A percentile compares a stretch with the other conserved stretches of the same genome.
These are phyloP conservation scores for Genyomyrus donnyi DNA, from an alignment of 2,113 vertebrate species.

Conservation along the genomic window DNA sequence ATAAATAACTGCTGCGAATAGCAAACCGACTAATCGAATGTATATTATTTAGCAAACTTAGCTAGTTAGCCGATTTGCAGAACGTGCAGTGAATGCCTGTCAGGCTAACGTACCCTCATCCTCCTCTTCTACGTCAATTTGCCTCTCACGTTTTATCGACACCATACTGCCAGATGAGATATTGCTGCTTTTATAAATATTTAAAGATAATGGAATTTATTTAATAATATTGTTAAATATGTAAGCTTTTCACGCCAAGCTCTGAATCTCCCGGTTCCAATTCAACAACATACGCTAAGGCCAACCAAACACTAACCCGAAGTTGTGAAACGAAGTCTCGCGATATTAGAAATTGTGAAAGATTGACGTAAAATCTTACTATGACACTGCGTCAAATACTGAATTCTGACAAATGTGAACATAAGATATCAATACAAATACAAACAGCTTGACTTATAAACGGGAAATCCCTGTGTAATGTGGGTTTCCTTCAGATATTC, in stretches of 20 bases:
- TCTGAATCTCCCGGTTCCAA: slow-evolving; percentile 38
- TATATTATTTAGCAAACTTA: background rate
- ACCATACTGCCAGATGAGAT: slow-evolving; percentile 34
- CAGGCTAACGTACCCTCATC: slow-evolving; percentile 47
- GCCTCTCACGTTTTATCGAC: slow-evolving; percentile 64
- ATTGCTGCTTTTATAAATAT: background rate
- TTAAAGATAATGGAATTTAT: background rate
- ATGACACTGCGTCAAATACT: background rate
- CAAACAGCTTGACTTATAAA: background rate
- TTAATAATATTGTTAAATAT: background rate
- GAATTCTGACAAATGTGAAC: background rate
- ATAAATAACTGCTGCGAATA: background rate
- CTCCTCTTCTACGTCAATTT: slow-evolving; percentile 43
- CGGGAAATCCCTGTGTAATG: background rate
- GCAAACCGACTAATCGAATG: background rate
- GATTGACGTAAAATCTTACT: background rate
- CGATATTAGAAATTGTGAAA: background rate
- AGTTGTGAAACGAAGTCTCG: slow-evolving; percentile 23
- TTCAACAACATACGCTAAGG: background rate
- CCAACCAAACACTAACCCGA: slow-evolving; percentile 35
- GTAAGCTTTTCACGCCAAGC: background rate
- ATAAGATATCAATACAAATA: background rate
- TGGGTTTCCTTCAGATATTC: background rate
- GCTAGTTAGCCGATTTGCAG: background rate
- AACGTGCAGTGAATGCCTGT: background rate